A percentile compares a stretch with the other conserved stretches of the same genome.
Conservation (phyloP, 2,888 invertebrate species). For the Alcis repandata region DNA sequence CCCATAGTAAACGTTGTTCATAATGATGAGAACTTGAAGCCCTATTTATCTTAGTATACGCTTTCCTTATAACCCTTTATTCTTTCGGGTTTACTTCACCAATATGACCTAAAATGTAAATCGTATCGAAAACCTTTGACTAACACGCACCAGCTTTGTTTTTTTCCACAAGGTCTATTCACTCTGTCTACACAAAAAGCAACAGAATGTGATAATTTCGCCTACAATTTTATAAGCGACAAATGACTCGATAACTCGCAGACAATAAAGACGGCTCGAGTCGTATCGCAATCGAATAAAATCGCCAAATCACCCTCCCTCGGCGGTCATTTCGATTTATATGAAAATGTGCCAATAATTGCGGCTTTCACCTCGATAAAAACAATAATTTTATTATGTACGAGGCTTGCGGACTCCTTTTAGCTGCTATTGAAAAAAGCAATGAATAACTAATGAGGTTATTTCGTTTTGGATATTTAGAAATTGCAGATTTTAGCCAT, state of each 20-base stretch:
- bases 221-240: slow-evolving; percentile 11
- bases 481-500: not conserved
- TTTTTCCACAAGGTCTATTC: too few relatives aligned
- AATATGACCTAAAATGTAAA: too few relatives aligned
- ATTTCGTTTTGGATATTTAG: not conserved
- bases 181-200: too few relatives aligned
- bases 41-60: too few relatives aligned
- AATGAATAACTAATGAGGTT: slow-evolving; percentile 20
- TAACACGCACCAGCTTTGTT: too few relatives aligned
- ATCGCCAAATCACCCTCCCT: slow-evolving; percentile 21
- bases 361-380: slow-evolving; percentile 46
- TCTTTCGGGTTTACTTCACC: too few relatives aligned
- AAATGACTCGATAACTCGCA: slow-evolving; percentile 44
- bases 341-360: slow-evolving; percentile 52
- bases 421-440: slow-evolving; percentile 10
- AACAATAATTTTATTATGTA: slow-evolving; percentile 41
- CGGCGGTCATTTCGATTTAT: slow-evolving; percentile 50
- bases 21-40: too few relatives aligned
- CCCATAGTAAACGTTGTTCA: too few relatives aligned
- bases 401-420: slow-evolving; percentile 24
- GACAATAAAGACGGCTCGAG: slow-evolving; percentile 47
- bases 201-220: slow-evolving; percentile 1
- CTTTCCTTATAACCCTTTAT: too few relatives aligned
- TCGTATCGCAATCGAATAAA: slow-evolving; percentile 52
- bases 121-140: too few relatives aligned